A percentile compares a stretch with the other conserved stretches of the same genome.
Conservation (phyloP, 2,888 invertebrate species). For the Tupiocoris notatus region DNA sequence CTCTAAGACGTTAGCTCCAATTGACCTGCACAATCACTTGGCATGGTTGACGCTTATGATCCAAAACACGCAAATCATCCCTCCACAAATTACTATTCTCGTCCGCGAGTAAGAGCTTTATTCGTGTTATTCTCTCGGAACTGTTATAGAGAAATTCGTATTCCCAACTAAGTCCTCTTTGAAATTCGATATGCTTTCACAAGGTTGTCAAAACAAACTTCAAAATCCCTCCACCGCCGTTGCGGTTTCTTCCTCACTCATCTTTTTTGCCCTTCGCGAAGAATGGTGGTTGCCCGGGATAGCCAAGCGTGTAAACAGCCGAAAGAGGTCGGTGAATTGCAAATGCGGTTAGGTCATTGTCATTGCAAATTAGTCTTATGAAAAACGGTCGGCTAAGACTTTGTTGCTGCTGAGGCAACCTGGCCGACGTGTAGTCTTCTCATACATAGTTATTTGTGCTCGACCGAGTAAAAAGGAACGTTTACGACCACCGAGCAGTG, state of each 20-base stretch:
- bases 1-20: too few relatives aligned
- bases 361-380: conserved; percentile 42
- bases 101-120: too few relatives aligned
- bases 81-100: too few relatives aligned
- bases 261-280: conserved; percentile 18
- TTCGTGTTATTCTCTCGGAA: too few relatives aligned
- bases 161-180: neutral
- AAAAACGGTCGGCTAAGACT: conserved; percentile 32
- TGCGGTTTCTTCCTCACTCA: conserved; percentile 7
- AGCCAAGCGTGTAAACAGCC: conserved; percentile 35
- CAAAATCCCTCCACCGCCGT: neutral
- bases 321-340: conserved; percentile 37
- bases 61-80: too few relatives aligned
- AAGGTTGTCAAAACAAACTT: neutral
- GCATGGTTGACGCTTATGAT: too few relatives aligned
- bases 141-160: too few relatives aligned
- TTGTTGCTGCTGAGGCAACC: conserved; percentile 5
- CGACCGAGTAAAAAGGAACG: neutral
- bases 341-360: conserved; percentile 36
- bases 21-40: too few relatives aligned
- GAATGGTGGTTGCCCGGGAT: conserved; percentile 33
- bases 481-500: neutral
- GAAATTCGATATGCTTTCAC: neutral
- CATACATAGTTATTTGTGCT: conserved; percentile 40
- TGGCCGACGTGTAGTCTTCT: conserved; percentile 37